Evolutionary conservation across 2,797 vertebrate genomes (phyloP), one percentile per base, ranked within the genome.

Genomic region (Sebastes goodei): DNA sequence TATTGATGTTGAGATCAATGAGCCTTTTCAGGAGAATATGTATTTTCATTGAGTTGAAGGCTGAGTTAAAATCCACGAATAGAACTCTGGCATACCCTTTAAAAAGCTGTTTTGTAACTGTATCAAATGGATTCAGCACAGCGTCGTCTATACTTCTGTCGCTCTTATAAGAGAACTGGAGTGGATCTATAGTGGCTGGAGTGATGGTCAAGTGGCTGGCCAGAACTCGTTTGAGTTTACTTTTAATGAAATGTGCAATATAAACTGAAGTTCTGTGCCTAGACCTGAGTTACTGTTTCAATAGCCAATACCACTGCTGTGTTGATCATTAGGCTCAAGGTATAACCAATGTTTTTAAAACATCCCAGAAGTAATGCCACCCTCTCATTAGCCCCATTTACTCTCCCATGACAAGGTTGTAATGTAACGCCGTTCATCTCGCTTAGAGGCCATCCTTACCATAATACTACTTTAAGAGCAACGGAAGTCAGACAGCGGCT

Each of bases 1-100:
- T 38, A 27, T 82, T 72, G 25, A 72, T 61, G 27, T 30, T 66
- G n/a, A 61, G 61, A 55, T 76, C 29, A 76, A 59, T 59, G 17
- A 71, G 55, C 23, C 67, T 56, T 71, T 61, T 71, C 23, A 71
- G 53, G 38, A 66, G 66, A 71, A 33, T 38, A 23, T 49, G 35
- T 33, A 7, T 59, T 29, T 78, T 59, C 33, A 78, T 33, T 46
- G 52, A 60, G 23, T 69, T 76, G 8, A 30, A 75, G 29, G 60
- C 33, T 14, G 25, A 27, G 53, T 35, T 25, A 33, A 38, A 57
- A 32, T 20, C 30, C n/a, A 56, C 9, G 0, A 53, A 61, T 6
- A 52, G 3, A 59, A 52, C n/a, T 42, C 55, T 33, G 23, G 14
- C 27, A 49, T 59, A 49, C 10, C 49, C 33, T 57, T 29, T 25